Percentiles rank a stretch among this genome's conserved stretches.
phyloP scores from a whole-genome alignment of 2,797 vertebrate genomes.

The Manis crassicaudata region DNA sequence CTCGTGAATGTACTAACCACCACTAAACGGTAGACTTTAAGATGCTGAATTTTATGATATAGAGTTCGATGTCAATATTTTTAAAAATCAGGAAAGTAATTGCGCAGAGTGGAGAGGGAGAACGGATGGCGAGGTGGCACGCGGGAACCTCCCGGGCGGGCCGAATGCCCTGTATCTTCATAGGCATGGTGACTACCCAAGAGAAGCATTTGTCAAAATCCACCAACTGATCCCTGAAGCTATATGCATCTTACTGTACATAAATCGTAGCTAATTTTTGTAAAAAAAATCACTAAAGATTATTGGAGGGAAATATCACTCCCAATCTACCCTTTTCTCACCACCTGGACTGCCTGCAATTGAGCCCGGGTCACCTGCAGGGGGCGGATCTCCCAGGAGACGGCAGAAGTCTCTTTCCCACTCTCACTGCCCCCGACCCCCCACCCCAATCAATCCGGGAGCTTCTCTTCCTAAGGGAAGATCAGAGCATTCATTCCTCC shows the following conservation, averaged over 20 bases:
- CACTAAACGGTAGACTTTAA: neutral
- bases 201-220: neutral
- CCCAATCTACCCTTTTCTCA: neutral
- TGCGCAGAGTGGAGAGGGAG: neutral
- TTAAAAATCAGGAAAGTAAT: neutral
- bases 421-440: neutral
- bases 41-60: neutral
- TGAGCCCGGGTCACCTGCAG: neutral
- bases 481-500: neutral
- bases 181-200: neutral
- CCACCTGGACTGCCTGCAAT: neutral
- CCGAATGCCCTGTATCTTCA: neutral
- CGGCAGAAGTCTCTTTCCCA: too few species aligned
- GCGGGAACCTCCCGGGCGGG: neutral
- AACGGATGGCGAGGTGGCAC: neutral
- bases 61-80: neutral
- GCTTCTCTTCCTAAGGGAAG: too few species aligned
- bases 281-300: neutral
- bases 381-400: neutral
- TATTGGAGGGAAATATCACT: neutral
- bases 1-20: neutral
- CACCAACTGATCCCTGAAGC: neutral
- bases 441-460: rapidly evolving
- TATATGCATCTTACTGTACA: neutral
- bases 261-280: neutral